These are phyloP conservation scores for Hypercompe scribonia DNA, from an alignment of 2,888 invertebrate species.

Conservation along the genomic window DNA sequence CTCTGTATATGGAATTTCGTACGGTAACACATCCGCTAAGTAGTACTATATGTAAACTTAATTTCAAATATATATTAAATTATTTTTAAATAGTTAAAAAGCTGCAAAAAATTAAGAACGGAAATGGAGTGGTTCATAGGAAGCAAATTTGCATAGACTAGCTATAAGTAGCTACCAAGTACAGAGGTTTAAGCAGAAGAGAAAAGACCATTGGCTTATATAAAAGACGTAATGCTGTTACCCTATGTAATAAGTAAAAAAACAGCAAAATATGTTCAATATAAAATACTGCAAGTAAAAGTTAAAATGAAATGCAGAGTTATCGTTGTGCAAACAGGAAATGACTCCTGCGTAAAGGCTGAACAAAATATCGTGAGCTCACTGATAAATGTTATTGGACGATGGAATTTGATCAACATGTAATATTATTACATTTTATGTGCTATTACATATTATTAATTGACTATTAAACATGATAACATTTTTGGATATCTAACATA, in stretches of 20 bases:
- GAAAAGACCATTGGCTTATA: background rate
- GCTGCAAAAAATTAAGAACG: no score
- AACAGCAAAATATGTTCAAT: background rate
- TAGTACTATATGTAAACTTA: no score
- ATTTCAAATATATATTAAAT: no score
- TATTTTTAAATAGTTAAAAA: no score
- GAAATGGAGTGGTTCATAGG: no score
- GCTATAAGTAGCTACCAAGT: no score
- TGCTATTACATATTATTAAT: no score
- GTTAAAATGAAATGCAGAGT: background rate
- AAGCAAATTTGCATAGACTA: no score
- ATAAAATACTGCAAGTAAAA: background rate
- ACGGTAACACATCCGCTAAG: no score
- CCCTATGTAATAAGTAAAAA: background rate
- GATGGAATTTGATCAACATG: background rate
- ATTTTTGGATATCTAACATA: no score
- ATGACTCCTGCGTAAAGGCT: background rate
- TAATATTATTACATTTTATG: background rate
- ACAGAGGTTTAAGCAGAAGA: background rate
- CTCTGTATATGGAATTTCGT: no score
- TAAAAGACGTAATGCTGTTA: background rate
- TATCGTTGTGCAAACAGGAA: background rate
- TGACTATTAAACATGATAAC: no score
- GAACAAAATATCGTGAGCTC: background rate
- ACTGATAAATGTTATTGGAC: constrained; percentile 9